These are phyloP conservation scores for Tiliqua scincoides DNA, from an alignment of 2,113 vertebrate genomes.

Conservation along the genomic window DNA sequence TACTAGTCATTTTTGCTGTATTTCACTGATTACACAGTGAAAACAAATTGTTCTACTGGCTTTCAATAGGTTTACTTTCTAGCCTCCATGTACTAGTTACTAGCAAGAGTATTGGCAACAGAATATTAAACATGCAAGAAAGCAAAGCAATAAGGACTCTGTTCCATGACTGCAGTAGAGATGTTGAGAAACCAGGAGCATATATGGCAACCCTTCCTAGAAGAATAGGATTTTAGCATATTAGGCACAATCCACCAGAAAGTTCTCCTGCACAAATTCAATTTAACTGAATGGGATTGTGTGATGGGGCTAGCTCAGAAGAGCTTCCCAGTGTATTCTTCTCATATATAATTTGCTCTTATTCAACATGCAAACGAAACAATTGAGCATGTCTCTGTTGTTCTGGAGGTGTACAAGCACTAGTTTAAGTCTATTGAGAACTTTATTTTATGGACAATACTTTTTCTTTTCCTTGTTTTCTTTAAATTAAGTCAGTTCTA, in stretches of 20 bases:
- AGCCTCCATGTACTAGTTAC: not conserved
- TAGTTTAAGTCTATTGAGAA: not conserved
- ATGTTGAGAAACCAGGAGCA: not conserved
- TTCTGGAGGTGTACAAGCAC: not conserved
- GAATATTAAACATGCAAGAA: not conserved
- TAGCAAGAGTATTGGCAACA: not conserved
- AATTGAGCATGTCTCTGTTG: not conserved
- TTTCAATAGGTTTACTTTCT: conserved; percentile 8
- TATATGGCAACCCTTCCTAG: not conserved
- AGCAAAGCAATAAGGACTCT: not conserved
- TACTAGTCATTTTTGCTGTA: not conserved
- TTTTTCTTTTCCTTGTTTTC: not conserved
- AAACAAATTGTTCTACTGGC: not conserved
- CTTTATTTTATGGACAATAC: not conserved
- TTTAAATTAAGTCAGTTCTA: not conserved
- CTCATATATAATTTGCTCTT: too few relatives aligned
- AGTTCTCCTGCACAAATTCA: not conserved
- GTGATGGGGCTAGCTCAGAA: too few relatives aligned
- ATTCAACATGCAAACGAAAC: too few relatives aligned
- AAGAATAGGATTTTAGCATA: not conserved
- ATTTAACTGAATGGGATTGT: too few relatives aligned
- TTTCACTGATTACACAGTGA: not conserved
- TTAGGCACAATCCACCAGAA: not conserved
- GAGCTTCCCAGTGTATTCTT: too few relatives aligned
- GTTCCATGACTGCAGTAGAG: not conserved